Evolutionary conservation across 2,113 vertebrate genomes (phyloP).

Genomic region (Eretmochelys imbricata): DNA sequence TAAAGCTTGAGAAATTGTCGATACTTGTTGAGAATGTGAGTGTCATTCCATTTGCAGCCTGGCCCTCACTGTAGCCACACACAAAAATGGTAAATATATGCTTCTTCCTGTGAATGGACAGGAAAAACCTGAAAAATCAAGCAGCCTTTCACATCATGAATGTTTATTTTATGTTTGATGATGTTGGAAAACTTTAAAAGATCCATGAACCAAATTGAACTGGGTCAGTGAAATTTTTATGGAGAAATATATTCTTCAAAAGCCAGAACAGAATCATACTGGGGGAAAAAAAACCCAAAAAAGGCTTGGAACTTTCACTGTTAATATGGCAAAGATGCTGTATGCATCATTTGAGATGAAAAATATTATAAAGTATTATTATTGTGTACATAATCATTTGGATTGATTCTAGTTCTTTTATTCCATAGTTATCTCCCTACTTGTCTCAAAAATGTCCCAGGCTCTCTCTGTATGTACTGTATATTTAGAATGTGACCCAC

Average conservation of each 20-base stretch:
- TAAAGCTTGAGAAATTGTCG: rapidly evolving
- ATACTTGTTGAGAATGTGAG: background rate
- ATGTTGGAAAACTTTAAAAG: slow-evolving; percentile 14
- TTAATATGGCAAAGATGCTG: background rate
- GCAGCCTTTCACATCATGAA: background rate
- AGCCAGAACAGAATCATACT: background rate
- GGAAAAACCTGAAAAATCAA: slow-evolving; percentile 21
- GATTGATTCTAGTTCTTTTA: background rate
- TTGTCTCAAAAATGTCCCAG: background rate
- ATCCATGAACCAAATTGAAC: slow-evolving; percentile 2
- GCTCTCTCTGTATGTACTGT: background rate
- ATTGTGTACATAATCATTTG: background rate
- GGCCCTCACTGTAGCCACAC: rapidly evolving
- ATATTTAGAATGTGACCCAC: background rate
- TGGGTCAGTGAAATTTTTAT: background rate
- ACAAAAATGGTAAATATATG: background rate
- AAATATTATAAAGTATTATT: background rate
- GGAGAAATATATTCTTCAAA: background rate
- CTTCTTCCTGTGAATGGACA: background rate
- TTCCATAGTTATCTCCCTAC: background rate
- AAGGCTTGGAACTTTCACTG: background rate
- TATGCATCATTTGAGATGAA: background rate
- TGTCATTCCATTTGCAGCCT: background rate
- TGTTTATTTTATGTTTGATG: slow-evolving; percentile 11
- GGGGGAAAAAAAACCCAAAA: background rate